A percentile compares a stretch with the other conserved stretches of the same genome.
Conservation (phyloP, 1,140 invertebrate genomes). For the Diploscapter pachys region DNA sequence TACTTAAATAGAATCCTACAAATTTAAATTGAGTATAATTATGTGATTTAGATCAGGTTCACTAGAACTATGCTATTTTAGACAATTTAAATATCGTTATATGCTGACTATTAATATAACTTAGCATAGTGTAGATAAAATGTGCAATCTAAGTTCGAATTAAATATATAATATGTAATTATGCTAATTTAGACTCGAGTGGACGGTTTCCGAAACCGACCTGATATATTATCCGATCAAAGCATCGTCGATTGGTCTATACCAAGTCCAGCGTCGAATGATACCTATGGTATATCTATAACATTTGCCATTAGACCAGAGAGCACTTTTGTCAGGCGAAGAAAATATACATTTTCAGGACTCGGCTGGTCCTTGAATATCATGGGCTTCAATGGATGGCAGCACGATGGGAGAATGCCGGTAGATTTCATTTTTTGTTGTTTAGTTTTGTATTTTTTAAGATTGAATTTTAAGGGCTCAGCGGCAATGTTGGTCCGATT, state of each 20-base stretch:
- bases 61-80: too few relatives aligned
- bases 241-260: conserved; percentile 47
- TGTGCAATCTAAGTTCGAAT: too few relatives aligned
- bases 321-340: neutral
- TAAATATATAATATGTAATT: neutral
- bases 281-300: conserved; percentile 46
- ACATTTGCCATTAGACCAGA: neutral
- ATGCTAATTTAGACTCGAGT: conserved; percentile 37
- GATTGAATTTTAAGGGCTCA: neutral
- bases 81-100: too few relatives aligned
- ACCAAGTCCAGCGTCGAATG: conserved; percentile 52
- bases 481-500: conserved; percentile 52
- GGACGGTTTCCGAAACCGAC: conserved; percentile 45
- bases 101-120: too few relatives aligned
- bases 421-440: conserved; percentile 26
- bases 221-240: conserved; percentile 44
- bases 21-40: too few relatives aligned
- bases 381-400: conserved; percentile 59
- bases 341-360: conserved; percentile 29
- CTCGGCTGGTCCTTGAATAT: conserved; percentile 57
- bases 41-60: too few relatives aligned
- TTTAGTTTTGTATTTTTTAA: neutral
- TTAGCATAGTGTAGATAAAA: too few relatives aligned
- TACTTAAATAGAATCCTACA: too few relatives aligned
- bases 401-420: conserved; percentile 58